phyloP scores from a whole-genome alignment of 2,888 invertebrate genomes.

The Drosophila atripex region DNA sequence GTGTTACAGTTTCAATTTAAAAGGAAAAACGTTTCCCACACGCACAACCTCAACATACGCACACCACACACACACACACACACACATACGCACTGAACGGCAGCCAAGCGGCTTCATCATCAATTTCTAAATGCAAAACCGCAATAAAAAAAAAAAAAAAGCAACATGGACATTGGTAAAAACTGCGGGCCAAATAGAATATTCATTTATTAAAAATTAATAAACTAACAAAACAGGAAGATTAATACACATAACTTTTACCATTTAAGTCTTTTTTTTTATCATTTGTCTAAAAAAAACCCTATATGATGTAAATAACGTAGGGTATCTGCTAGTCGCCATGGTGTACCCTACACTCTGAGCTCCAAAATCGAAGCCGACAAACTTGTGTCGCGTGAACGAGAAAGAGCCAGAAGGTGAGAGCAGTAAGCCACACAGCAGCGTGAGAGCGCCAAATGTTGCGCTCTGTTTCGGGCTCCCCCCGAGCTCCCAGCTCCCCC shows the following conservation, averaged over 20 bases:
- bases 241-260: background rate
- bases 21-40: constrained; percentile 66
- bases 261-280: background rate
- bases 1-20: constrained; percentile 75
- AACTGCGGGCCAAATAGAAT: constrained; percentile 13
- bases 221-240: background rate
- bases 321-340: constrained; percentile 16
- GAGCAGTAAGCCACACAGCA: constrained; percentile 12
- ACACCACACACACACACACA: constrained; percentile 23
- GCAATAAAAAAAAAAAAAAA: constrained; percentile 60
- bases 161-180: constrained; percentile 10
- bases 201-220: no score
- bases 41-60: constrained; percentile 36
- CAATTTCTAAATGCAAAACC: constrained; percentile 77
- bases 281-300: no score
- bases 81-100: constrained; percentile 12
- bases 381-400: constrained; percentile 31
- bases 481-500: background rate
- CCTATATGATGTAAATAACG: no score
- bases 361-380: constrained; percentile 31
- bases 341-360: background rate
- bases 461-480: constrained; percentile 58
- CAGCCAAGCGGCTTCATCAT: constrained; percentile 55
- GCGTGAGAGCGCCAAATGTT: constrained; percentile 40
- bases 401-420: constrained; percentile 26